phyloP scores from a whole-genome alignment of 2,113 vertebrate species.

The Scortum barcoo region DNA sequence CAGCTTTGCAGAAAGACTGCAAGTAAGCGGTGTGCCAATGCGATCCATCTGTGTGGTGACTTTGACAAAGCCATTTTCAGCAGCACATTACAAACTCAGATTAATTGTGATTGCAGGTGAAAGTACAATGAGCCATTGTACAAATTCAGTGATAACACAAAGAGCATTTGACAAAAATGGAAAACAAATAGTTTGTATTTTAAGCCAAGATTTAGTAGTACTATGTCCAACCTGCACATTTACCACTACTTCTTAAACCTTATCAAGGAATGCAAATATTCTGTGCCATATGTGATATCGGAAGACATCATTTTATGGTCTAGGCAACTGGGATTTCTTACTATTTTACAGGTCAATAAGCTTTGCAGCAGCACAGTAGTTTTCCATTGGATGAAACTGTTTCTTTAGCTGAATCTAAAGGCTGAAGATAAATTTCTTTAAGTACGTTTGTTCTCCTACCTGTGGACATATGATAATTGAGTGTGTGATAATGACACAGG shows the following conservation, averaged over 20 bases:
- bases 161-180: not conserved
- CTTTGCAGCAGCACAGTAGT: not conserved
- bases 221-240: no score
- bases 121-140: not conserved
- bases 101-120: conserved; percentile 3
- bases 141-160: conserved; percentile 1
- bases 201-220: no score
- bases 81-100: conserved; percentile 22
- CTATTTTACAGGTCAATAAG: not conserved
- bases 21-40: no score
- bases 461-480: no score
- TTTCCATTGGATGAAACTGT: not conserved
- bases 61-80: not conserved
- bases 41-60: no score
- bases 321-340: no score
- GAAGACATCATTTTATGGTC: no score
- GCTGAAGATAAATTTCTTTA: not conserved
- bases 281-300: no score
- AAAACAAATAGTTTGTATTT: not conserved
- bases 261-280: no score
- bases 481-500: no score
- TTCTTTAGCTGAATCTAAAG: not conserved
- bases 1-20: no score
- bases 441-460: not conserved
- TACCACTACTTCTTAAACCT: no score